Evolutionary conservation across 2,888 invertebrate species (phyloP).

Genomic region (Polia nebulosa): DNA sequence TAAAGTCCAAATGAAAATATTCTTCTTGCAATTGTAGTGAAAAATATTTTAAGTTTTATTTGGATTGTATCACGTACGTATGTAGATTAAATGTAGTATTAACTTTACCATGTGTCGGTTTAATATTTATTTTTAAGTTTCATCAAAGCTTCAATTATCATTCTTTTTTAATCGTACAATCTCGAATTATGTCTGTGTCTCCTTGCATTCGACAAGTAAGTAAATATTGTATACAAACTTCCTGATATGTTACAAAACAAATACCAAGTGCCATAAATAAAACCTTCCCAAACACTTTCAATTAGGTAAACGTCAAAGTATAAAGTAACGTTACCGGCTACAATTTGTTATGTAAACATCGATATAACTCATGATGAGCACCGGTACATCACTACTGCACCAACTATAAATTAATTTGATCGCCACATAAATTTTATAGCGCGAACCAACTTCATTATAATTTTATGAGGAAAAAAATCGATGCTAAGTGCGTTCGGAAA

Average conservation of each 20-base stretch:
- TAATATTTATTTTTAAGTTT: too few species aligned
- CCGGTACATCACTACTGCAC: slow-evolving; percentile 51
- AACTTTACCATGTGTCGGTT: too few species aligned
- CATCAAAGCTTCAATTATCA: too few species aligned
- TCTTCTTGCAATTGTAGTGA: not conserved
- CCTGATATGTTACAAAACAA: not conserved
- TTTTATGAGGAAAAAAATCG: slow-evolving; percentile 58
- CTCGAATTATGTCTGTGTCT: too few species aligned
- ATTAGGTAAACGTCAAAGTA: slow-evolving; percentile 39
- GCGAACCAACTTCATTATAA: slow-evolving; percentile 58
- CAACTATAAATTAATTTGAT: slow-evolving; percentile 73
- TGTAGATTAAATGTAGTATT: too few species aligned
- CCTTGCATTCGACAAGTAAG: not conserved
- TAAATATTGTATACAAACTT: not conserved
- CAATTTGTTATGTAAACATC: slow-evolving; percentile 57
- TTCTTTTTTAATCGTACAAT: too few species aligned
- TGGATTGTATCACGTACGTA: too few species aligned
- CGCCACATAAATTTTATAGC: slow-evolving; percentile 67
- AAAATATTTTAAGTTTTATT: not conserved
- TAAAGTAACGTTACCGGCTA: slow-evolving; percentile 35
- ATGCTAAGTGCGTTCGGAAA: slow-evolving; percentile 34
- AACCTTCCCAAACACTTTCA: slow-evolving; percentile 27
- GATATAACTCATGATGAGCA: slow-evolving; percentile 51
- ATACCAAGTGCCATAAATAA: not conserved
- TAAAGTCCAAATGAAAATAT: too few species aligned